Evolutionary conservation across 2,888 invertebrate genomes (phyloP).

Genomic region (Mesoligia furuncula): DNA sequence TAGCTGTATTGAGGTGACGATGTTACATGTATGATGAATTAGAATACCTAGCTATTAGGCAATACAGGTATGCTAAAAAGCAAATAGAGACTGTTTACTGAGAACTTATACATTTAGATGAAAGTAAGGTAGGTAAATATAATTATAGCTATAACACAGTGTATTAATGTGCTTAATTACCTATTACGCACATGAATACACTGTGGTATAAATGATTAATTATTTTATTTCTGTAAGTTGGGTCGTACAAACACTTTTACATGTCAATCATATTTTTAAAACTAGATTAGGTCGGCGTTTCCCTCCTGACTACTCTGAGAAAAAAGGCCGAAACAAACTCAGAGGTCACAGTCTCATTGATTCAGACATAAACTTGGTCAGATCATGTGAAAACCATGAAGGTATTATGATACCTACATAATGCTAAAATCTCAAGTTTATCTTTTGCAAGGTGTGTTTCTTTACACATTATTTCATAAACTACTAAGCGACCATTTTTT

Average conservation of each 20-base stretch:
- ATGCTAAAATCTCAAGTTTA: background rate
- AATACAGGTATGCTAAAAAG: background rate
- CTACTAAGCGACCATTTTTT: background rate
- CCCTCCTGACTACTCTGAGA: too few relatives aligned
- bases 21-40: background rate
- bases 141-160: background rate
- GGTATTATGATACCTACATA: background rate
- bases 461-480: background rate
- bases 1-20: slow-evolving; percentile 10
- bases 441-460: too few relatives aligned
- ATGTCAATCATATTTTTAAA: background rate
- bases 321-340: too few relatives aligned
- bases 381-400: too few relatives aligned
- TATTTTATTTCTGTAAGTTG: too few relatives aligned
- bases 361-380: too few relatives aligned
- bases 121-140: background rate
- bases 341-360: too few relatives aligned
- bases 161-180: background rate
- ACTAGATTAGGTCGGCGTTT: too few relatives aligned
- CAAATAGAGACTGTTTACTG: background rate
- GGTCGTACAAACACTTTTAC: background rate
- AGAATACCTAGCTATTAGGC: background rate
- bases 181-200: too few relatives aligned
- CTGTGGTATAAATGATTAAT: too few relatives aligned
- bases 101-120: background rate